Base-by-base conservation (phyloP, 2,113 vertebrate species). In the Saguinus imperator region DNA sequence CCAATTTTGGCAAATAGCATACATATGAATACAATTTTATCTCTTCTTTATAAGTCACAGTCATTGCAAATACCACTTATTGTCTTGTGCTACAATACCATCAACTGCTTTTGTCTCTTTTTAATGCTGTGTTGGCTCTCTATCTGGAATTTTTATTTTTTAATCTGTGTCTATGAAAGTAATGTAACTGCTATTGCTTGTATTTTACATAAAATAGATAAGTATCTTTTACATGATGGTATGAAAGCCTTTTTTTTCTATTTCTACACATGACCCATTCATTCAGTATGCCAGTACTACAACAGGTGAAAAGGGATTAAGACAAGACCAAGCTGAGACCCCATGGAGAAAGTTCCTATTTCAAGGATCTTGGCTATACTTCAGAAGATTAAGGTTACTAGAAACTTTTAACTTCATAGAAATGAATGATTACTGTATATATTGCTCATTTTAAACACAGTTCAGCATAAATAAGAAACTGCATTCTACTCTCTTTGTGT, bases 1-100 rank as follows among this genome's bases (percentile, higher is more conserved):
- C 83, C 35, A 95, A 57, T 80, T 83, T 92, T 87, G 45, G 68
- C 89, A 61, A 89, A 52, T 64, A 88, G n/a, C 61, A 75, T 52
- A 82, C 17, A 55, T 25, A 89, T 64, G 45, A 84, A 87, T 61
- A 50, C 48, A 91, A 83, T 48, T 77, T 55, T 27, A n/a, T 70
- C 32, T 68, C 32, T 61, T 79, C 32, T 58, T n/a, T 64, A 3
- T 45, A 76, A 70, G 18, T 77, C 70, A 45, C 27, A 45, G 57
- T 48, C 79, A 40, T 68, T 29, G 75, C 40, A 80, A 64, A 29
- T 23, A 25, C 6, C 10, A 0, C 61, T 32, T 4, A 9, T 11
- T 21, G 5, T 25, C 18, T 9, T n/a, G 6, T 16, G 27, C 29
- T 61, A 16, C 1, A 12, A 45, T 9, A 3, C 55, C 43, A 4